phyloP scores from a whole-genome alignment of 2,888 invertebrate species.

The Protophormia terraenovae region DNA sequence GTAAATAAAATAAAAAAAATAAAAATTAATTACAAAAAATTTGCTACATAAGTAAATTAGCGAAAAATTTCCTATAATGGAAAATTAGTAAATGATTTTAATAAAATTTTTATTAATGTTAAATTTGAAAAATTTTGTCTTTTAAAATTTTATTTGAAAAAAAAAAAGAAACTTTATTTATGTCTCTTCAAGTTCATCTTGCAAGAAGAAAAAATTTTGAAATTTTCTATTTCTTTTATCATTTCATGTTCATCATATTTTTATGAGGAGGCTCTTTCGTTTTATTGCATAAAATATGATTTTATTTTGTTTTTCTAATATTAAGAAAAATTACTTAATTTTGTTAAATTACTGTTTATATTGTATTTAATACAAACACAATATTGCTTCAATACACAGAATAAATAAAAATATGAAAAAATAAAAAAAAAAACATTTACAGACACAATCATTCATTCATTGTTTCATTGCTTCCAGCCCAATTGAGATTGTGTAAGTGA shows the following conservation, averaged over 20 bases:
- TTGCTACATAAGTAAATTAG: no score
- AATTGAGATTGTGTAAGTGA: conserved; percentile 1
- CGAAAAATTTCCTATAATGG: no score
- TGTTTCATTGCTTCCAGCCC: conserved; percentile 33
- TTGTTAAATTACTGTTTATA: conserved; percentile 49
- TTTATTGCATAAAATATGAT: conserved; percentile 12
- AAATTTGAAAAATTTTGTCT: no score
- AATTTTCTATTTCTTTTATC: not conserved
- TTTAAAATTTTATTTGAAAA: no score
- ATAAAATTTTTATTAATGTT: no score
- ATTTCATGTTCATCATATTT: not conserved
- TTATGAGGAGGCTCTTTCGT: not conserved
- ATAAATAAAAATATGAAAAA: not conserved
- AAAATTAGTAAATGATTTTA: no score
- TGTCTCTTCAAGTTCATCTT: not conserved
- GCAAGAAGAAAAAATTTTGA: not conserved
- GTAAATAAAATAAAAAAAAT: no score
- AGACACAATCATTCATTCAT: conserved; percentile 25
- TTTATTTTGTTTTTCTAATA: conserved; percentile 8
- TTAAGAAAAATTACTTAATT: conserved; percentile 56
- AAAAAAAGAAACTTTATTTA: no score
- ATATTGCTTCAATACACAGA: not conserved
- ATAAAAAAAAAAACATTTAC: not conserved
- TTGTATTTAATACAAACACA: conserved; percentile 29
- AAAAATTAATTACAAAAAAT: no score